Percentiles rank a stretch among this genome's conserved stretches.
Evolutionary conservation across 1,140 invertebrate genomes (phyloP).

Genomic region (Pogonus chalceus): DNA sequence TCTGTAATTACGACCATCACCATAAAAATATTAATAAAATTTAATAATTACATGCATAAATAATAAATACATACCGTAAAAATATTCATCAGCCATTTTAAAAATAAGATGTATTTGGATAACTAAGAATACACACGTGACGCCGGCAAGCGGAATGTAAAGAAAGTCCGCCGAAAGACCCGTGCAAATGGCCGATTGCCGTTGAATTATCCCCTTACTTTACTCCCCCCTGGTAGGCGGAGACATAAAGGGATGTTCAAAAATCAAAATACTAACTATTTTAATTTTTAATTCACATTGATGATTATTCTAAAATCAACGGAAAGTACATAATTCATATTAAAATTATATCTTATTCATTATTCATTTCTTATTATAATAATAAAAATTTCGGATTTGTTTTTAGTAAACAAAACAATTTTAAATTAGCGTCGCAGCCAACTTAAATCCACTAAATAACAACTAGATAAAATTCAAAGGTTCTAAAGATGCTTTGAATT

Average conservation of each 20-base stretch:
- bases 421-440: too few species aligned
- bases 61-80: constrained; percentile 30
- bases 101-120: constrained; percentile 6
- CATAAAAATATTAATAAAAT: constrained; percentile 9
- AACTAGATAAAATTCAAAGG: too few species aligned
- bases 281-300: too few species aligned
- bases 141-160: constrained; percentile 10
- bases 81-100: constrained; percentile 35
- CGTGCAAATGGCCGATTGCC: constrained; percentile 4
- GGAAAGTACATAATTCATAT: too few species aligned
- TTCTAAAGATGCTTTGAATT: too few species aligned
- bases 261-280: background rate
- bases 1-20: constrained; percentile 15
- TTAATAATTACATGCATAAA: background rate
- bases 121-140: constrained; percentile 8
- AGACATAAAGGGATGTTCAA: background rate
- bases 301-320: too few species aligned
- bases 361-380: too few species aligned
- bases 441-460: too few species aligned
- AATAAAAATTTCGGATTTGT: too few species aligned
- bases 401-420: too few species aligned
- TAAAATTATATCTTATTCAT: too few species aligned
- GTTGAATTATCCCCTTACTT: background rate
- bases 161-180: constrained; percentile 1
- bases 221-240: background rate